Base-by-base conservation (phyloP, 1,140 invertebrate species). In the Drosophila nikananu region DNA sequence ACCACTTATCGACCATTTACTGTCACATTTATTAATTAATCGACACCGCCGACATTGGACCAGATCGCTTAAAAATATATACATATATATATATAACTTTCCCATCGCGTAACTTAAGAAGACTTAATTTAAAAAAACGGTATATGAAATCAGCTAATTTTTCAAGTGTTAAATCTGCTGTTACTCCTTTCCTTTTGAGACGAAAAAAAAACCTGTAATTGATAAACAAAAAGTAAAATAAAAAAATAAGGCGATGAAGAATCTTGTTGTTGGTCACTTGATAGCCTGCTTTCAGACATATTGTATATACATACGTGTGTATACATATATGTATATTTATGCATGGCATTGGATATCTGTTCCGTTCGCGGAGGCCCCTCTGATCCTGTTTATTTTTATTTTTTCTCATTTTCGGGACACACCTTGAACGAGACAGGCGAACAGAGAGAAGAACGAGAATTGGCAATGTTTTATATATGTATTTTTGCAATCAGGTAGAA, bases 21-120 rank as follows among this genome's bases (percentile, higher is more conserved):
- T 89, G 84, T 87, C 84, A 83, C 84, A 89, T 89, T 87, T 89
- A 89, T 89, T 87, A 87, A 87, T 87, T 86, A 86, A 86, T 80
- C 79, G 83, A 80, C 70, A 55, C 83, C 80, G 73, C 42, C 44
- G 73, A 30, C 48, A 48, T 5, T 30, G 49, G 6, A 10, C 25
- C n/a, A 21, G 2, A 70, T 67, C 63, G 60, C 54, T 66, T 66
- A 15, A 66, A 65, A 59, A 30, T 25, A 59, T 27, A 27, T 27
- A 27, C 5, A 37, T 66, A 66, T 48, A 13, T 19, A 46, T 10
- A 12, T 44, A 21, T 46, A 68, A 73, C 78, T 89, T 84, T 72
- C 68, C 54, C 83, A 66, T 79, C 49, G 35, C 73, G 83, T 86
- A 86, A 86, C 83, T 77, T 83, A 77, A 86, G 77, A 87, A 87